Base-by-base conservation (phyloP, 53 echinoderm and acorn worm species). In the Paracentrotus lividus region DNA sequence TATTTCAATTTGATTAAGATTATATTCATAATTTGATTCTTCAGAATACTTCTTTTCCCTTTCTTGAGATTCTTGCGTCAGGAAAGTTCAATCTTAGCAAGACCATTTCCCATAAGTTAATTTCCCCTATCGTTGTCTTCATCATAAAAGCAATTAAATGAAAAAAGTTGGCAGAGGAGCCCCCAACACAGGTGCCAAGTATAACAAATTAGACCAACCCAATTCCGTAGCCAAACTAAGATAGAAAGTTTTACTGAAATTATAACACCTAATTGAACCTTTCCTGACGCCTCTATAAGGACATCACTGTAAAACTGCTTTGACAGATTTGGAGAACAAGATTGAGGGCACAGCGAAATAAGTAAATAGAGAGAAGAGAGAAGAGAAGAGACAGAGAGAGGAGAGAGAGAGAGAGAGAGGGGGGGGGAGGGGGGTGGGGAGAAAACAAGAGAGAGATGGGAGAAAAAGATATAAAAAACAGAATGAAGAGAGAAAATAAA, bases 161-260 rank as follows among this genome's bases (percentile, higher is more conserved):
- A 23, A 4, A 47, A 72, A 72, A 81, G 42, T 81, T 81, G 81
- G 81, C 81, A 81, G 26, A 81, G 47, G 24, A 44, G 44, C 45
- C 2, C 10, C 44, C 45, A 47, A 26, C 36, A 38, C 55, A 14
- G 56, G 56, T 86, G 86, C 86, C 86, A 86, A 86, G 56, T 86
- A 44, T 9, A 86, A 56, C 86, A 86, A 86, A 86, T 86, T 86
- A 86, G 86, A 56, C 86, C 56, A 86, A 86, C 86, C 56, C 56
- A 86, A 86, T 86, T 56, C 33, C 18, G 7, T 10, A 34, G 86
- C 86, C 86, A 86, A 86, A 86, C 86, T 81, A n/a, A 81, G 45
- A 81, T n/a, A 85, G 85, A 20, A 85, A 54, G 34, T 31, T 56
- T 26, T 34, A 86, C 86, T 7, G 10, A 86, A 86, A 54, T 86